Evolutionary conservation across 2,797 vertebrate genomes (phyloP), one percentile per base, ranked within the genome.

Genomic region (Propithecus deckenii): DNA sequence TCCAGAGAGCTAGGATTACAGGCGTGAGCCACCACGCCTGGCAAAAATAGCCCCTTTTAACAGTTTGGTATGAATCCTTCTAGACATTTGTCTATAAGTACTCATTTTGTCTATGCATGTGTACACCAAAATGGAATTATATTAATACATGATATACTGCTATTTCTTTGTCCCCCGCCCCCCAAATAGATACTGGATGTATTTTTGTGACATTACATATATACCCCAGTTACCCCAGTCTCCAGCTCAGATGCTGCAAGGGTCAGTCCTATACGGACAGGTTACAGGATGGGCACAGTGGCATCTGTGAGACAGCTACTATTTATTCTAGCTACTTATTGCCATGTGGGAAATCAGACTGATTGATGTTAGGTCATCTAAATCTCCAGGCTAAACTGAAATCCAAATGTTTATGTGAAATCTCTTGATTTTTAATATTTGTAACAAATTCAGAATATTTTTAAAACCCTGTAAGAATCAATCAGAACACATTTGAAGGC

Each of bases 351-450:
- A 91, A 79, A 78, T 91, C n/a, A 86, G 46, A 84, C 20, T 41
- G 65, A 46, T 7, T 28, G 28, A 84, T 79, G 38, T 43, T 80
- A 69, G 23, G 0, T 59, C 3, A 5, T 89, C 61, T 78, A 20
- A 28, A 43, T 96, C 69, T 93, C 28, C 35, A 88, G 35, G 28
- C 32, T 86, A 59, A 94, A 74, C 17, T 76, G 48, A 90, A 74
- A 80, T 86, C 41, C 59, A 61, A 23, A 59, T 74, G 75, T 80
- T 88, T 23, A 67, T 50, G 61, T 61, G 63, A 61, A 50, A 32
- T 75, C 35, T 91, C 57, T 50, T 78, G 43, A 91, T 89, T 81
- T 92, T 88, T 88, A 74, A n/a, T 80, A 74, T 67, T 81, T 80
- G 18, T 41, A 25, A 89, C 65, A 83, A 43, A 84, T 83, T 88